phyloP scores from a whole-genome alignment of 2,113 vertebrate species.

The Recurvirostra avosetta region DNA sequence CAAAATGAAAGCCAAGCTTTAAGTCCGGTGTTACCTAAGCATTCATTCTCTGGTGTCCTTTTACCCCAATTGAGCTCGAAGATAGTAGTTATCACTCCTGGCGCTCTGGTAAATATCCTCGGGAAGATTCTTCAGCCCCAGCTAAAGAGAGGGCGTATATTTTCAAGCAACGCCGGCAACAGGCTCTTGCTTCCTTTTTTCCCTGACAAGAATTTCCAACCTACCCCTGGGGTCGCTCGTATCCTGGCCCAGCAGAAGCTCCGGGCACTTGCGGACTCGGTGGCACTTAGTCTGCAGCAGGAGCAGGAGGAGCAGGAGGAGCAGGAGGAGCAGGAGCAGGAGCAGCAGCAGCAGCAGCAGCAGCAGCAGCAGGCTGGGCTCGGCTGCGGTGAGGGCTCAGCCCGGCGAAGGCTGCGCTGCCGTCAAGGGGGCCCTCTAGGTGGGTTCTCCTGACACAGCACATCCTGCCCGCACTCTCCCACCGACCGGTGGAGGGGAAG shows the following conservation, averaged over 20 bases:
- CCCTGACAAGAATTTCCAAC: conserved; percentile 14
- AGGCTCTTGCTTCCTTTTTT: background rate
- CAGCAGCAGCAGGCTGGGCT: background rate
- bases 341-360: background rate
- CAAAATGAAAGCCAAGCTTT: conserved; percentile 60
- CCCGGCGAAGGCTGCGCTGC: conserved; percentile 66
- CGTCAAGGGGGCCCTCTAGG: conserved; percentile 83
- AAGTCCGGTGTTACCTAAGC: conserved; percentile 71
- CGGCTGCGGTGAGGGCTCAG: conserved; percentile 72
- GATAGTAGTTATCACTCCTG: conserved; percentile 66
- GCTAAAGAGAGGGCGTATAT: conserved; percentile 40
- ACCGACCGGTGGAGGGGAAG: background rate
- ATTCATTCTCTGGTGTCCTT: conserved; percentile 64
- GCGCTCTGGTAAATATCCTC: conserved; percentile 55
- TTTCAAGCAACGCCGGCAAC: conserved; percentile 67
- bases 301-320: background rate
- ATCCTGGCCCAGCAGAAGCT: conserved; percentile 31
- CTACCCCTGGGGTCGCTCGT: conserved; percentile 26
- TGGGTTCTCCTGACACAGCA: conserved; percentile 74
- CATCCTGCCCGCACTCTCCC: conserved; percentile 3
- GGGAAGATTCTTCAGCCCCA: conserved; percentile 57
- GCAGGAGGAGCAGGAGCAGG: background rate
- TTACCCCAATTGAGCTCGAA: conserved; percentile 47
- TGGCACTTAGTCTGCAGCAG: conserved; percentile 75
- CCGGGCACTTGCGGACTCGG: conserved; percentile 65